Percentiles rank a stretch among this genome's conserved stretches.
These are phyloP conservation scores for Trissolcus basalis DNA, from an alignment of 1,140 invertebrate species.

Conservation along the genomic window DNA sequence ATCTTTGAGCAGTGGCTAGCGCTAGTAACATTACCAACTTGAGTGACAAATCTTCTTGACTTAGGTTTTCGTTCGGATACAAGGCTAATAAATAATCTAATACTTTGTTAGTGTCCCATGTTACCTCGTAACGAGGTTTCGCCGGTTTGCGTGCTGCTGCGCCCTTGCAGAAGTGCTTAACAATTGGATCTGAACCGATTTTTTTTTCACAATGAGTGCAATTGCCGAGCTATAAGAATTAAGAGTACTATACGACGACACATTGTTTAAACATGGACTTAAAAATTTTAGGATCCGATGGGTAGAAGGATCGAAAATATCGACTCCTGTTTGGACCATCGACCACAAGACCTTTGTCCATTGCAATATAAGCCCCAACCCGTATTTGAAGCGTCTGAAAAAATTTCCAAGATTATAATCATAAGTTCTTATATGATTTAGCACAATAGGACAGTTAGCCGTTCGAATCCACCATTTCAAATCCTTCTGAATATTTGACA, in stretches of 20 bases:
- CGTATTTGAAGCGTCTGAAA: constrained; percentile 62
- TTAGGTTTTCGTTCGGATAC: no score
- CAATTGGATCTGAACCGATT: neutral
- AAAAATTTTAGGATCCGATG: constrained; percentile 1
- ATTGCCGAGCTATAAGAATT: constrained; percentile 12
- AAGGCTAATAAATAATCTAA: no score
- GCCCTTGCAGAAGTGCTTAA: constrained; percentile 6
- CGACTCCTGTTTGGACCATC: constrained; percentile 19
- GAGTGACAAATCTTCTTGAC: no score
- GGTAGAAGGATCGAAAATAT: neutral
- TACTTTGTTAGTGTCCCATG: neutral
- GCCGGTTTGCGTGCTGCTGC: neutral
- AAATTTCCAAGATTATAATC: constrained; percentile 64
- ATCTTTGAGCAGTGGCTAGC: neutral
- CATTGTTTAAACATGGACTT: neutral
- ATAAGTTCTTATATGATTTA: constrained; percentile 2
- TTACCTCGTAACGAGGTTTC: neutral
- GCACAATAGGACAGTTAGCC: neutral
- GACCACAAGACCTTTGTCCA: constrained; percentile 6
- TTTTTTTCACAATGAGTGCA: neutral
- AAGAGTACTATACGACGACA: constrained; percentile 4
- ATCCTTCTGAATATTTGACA: neutral
- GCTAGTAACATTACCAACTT: neutral
- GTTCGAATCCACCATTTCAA: neutral
- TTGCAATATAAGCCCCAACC: constrained; percentile 19